These are phyloP conservation scores for Oncorhynchus keta DNA, from an alignment of 2,113 vertebrate genomes.

Conservation along the genomic window DNA sequence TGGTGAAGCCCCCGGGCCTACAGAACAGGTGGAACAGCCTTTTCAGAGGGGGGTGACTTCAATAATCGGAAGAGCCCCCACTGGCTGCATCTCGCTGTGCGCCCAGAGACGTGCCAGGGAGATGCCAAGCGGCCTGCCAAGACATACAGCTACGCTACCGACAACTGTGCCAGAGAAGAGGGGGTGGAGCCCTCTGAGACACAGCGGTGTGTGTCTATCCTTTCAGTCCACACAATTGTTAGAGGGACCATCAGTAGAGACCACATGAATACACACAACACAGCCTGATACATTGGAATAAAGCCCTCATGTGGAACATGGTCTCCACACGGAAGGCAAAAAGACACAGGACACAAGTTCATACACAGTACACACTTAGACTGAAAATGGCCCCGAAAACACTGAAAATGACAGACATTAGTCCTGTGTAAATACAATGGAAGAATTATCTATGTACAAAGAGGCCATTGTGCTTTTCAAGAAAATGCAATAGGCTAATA, in stretches of 20 bases:
- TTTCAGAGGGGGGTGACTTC: conserved; percentile 54
- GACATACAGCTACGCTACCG: conserved; percentile 57
- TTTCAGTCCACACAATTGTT: conserved; percentile 35
- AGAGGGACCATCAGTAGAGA: conserved; percentile 24
- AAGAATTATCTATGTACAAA: too few species aligned
- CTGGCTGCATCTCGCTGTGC: conserved; percentile 56
- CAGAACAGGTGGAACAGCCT: conserved; percentile 70
- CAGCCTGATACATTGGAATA: conserved; percentile 19
- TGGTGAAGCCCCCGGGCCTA: conserved; percentile 51
- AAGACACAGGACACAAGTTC: neutral
- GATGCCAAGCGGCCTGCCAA: conserved; percentile 53
- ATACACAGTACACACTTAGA: neutral
- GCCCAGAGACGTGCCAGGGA: conserved; percentile 49
- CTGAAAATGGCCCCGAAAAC: neutral
- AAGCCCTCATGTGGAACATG: conserved; percentile 16
- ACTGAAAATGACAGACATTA: too few species aligned
- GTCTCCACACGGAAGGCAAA: neutral
- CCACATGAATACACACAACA: conserved; percentile 19
- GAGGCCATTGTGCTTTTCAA: too few species aligned
- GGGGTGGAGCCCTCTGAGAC: conserved; percentile 27
- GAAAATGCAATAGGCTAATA: too few species aligned
- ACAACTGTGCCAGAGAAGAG: conserved; percentile 57
- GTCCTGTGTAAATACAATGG: too few species aligned
- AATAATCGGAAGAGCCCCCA: conserved; percentile 64
- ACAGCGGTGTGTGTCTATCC: conserved; percentile 40